Conservation (phyloP, 2,888 invertebrate genomes). For the Pollenia angustigena region DNA sequence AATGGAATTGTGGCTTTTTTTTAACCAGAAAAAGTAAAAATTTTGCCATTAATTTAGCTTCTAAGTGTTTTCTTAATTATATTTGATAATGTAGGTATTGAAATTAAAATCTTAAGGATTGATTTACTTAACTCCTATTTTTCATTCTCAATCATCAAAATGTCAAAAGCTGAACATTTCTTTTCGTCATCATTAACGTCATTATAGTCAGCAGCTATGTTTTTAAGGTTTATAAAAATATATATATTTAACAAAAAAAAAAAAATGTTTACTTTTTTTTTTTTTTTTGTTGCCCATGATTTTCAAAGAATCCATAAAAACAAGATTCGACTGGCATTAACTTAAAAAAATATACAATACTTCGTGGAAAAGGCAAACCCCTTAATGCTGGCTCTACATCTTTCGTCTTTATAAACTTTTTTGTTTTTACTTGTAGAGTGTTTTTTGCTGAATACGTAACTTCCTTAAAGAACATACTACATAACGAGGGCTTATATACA, state of each 20-base stretch:
- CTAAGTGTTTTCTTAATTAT: neutral
- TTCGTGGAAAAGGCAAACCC: constrained; percentile 38
- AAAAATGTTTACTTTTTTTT: too few species aligned
- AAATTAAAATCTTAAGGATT: neutral
- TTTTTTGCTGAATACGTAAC: neutral
- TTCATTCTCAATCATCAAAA: constrained; percentile 19
- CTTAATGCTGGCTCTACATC: neutral
- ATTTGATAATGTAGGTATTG: neutral
- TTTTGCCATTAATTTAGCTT: neutral
- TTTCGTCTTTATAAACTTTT: neutral
- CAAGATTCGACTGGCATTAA: constrained; percentile 55
- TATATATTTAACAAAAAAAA: neutral
- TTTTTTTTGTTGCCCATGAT: constrained; percentile 7
- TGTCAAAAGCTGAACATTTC: constrained; percentile 49
- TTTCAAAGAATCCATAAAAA: constrained; percentile 51
- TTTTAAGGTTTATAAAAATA: neutral
- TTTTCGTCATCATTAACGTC: constrained; percentile 6
- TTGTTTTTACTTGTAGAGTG: neutral
- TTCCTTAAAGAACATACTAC: too few species aligned
- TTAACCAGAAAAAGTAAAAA: too few species aligned
- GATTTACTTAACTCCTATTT: neutral
- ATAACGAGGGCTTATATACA: too few species aligned
- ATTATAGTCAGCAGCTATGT: neutral
- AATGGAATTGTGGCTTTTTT: neutral
- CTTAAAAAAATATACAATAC: constrained; percentile 27